Evolutionary conservation across 2,888 invertebrate species (phyloP).

Genomic region (Dasypogon diadema): DNA sequence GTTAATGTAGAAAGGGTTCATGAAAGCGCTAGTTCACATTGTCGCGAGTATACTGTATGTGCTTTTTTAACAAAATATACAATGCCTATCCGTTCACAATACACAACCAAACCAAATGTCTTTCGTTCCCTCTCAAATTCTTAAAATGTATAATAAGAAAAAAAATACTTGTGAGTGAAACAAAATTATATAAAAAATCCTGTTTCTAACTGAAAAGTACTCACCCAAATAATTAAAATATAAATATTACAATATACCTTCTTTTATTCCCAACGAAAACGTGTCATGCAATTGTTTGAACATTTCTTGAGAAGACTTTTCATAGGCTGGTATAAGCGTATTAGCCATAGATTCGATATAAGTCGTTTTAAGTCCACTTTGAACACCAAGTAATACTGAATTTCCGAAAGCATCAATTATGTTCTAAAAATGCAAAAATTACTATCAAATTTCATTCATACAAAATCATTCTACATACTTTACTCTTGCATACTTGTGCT

Average conservation of each 20-base stretch:
- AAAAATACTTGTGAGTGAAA: too few relatives aligned
- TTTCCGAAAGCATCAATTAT: constrained; percentile 81
- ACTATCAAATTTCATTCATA: neutral
- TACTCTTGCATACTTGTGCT: constrained; percentile 81
- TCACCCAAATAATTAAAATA: too few relatives aligned
- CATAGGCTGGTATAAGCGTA: constrained; percentile 86
- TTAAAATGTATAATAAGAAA: too few relatives aligned
- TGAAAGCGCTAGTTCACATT: too few relatives aligned
- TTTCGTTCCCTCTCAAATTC: too few relatives aligned
- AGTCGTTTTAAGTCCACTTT: constrained; percentile 79
- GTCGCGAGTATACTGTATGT: too few relatives aligned
- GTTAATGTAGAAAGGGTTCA: too few relatives aligned
- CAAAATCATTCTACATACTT: constrained; percentile 71
- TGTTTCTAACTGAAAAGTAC: too few relatives aligned
- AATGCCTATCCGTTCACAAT: too few relatives aligned
- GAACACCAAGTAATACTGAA: constrained; percentile 77
- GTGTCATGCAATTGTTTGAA: constrained; percentile 90
- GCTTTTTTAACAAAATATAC: too few relatives aligned
- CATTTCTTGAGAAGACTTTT: constrained; percentile 86
- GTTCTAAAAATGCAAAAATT: constrained; percentile 69
- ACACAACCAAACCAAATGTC: too few relatives aligned
- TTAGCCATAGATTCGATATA: constrained; percentile 83
- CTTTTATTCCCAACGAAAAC: constrained; percentile 89
- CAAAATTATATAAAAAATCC: too few relatives aligned
- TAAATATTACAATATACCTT: constrained; percentile 76